Percentiles rank a stretch among this genome's conserved stretches.
phyloP scores from a whole-genome alignment of 35 echinoderm and acorn worm genomes.

The Stichopus chloronotus region DNA sequence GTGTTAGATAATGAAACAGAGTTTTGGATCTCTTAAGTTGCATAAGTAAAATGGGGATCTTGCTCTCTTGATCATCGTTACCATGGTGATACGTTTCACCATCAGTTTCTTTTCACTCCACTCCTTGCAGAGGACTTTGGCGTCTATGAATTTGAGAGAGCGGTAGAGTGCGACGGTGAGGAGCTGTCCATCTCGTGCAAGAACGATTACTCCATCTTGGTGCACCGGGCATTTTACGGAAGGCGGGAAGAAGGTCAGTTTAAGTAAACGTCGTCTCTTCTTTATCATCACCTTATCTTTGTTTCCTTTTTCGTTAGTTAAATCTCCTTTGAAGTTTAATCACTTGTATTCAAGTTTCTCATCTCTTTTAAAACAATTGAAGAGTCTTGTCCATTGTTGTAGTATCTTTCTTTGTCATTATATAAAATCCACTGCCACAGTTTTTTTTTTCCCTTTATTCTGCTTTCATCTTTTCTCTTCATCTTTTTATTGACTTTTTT shows the following conservation, averaged over 20 bases:
- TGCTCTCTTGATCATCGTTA: no score
- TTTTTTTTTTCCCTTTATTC: not conserved
- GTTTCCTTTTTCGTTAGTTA: not conserved
- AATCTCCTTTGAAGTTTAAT: not conserved
- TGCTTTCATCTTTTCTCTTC: not conserved
- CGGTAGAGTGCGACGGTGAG: constrained; percentile 84
- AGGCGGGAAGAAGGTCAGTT: constrained; percentile 75
- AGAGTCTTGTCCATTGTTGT: no score
- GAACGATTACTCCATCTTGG: constrained; percentile 62
- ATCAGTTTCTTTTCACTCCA: no score
- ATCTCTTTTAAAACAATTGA: no score
- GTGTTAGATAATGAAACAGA: no score
- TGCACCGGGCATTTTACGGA: constrained; percentile 88
- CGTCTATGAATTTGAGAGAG: constrained; percentile 64
- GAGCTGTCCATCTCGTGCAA: constrained; percentile 76
- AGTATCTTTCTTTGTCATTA: not conserved
- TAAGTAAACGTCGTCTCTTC: not conserved
- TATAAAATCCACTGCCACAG: not conserved
- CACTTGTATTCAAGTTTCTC: no score
- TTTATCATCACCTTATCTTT: not conserved
- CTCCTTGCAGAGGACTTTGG: constrained; percentile 74
- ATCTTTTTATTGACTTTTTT: not conserved
- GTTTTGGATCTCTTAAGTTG: no score
- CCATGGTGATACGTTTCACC: no score
- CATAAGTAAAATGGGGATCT: no score